Conservation (phyloP, 2,113 vertebrate species). For the Odocoileus virginianus region DNA sequence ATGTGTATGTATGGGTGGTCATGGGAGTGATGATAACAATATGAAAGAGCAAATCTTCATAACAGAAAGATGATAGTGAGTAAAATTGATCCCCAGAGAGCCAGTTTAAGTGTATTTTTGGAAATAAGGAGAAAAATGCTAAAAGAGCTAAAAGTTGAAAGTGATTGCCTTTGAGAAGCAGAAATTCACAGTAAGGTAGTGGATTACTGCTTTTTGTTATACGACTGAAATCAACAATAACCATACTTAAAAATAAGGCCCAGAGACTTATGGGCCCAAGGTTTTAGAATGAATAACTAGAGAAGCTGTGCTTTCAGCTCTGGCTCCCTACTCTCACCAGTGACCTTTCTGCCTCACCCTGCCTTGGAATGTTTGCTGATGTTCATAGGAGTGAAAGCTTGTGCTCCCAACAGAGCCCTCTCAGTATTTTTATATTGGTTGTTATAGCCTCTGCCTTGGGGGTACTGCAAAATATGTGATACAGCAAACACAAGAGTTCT, state of each 20-base stretch:
- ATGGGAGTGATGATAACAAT: neutral
- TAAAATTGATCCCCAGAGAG: neutral
- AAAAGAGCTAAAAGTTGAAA: conserved; percentile 13
- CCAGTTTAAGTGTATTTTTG: neutral
- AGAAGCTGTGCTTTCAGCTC: neutral
- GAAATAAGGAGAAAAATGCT: neutral
- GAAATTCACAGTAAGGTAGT: neutral
- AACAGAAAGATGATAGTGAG: neutral
- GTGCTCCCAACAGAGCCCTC: neutral
- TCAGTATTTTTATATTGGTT: neutral
- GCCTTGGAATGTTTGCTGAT: neutral
- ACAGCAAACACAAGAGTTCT: neutral
- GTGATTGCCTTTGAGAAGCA: neutral
- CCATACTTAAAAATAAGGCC: neutral
- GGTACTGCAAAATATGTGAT: neutral
- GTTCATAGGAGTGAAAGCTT: neutral
- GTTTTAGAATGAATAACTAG: conserved; percentile 11
- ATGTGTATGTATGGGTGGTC: neutral
- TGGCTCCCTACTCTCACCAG: neutral
- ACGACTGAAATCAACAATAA: neutral
- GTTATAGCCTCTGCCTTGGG: neutral
- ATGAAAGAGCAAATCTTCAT: neutral
- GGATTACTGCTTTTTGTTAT: neutral
- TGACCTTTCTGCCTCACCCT: neutral
- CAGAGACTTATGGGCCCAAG: neutral